Evolutionary conservation across 2,888 invertebrate genomes (phyloP).

Genomic region (Rhamphomyia laevipes): DNA sequence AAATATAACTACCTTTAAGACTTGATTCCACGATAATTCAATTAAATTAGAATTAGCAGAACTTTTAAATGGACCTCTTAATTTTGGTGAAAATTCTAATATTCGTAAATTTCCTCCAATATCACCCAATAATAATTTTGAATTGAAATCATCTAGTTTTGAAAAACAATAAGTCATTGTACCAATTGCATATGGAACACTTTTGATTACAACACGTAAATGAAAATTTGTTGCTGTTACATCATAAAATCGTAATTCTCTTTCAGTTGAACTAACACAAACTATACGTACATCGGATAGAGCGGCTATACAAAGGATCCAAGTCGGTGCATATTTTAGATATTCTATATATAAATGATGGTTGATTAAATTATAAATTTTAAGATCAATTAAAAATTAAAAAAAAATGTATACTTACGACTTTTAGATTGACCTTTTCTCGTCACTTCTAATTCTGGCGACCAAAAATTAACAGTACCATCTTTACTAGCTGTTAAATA

Average conservation of each 20-base stretch:
- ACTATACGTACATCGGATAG: constrained; percentile 68
- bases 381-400: no score
- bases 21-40: constrained; percentile 46
- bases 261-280: constrained; percentile 63
- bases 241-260: constrained; percentile 71
- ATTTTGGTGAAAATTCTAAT: constrained; percentile 47
- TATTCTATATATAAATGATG: constrained; percentile 42
- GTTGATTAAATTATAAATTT: no score
- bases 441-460: constrained; percentile 52
- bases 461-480: constrained; percentile 69
- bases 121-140: constrained; percentile 59
- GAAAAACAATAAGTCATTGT: constrained; percentile 29
- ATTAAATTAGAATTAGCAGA: constrained; percentile 48
- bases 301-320: constrained; percentile 61
- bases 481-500: constrained; percentile 67
- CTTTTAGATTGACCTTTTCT: constrained; percentile 51
- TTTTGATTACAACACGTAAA: constrained; percentile 55
- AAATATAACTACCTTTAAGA: constrained; percentile 44
- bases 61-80: constrained; percentile 60
- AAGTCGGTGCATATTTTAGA: constrained; percentile 50
- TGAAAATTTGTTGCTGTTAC: constrained; percentile 61
- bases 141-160: constrained; percentile 20
- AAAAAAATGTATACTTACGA: constrained; percentile 41
- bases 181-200: constrained; percentile 36
- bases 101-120: constrained; percentile 57